These are phyloP conservation scores for Xenus cinereus DNA, from an alignment of 2,113 vertebrate genomes.

Conservation along the genomic window DNA sequence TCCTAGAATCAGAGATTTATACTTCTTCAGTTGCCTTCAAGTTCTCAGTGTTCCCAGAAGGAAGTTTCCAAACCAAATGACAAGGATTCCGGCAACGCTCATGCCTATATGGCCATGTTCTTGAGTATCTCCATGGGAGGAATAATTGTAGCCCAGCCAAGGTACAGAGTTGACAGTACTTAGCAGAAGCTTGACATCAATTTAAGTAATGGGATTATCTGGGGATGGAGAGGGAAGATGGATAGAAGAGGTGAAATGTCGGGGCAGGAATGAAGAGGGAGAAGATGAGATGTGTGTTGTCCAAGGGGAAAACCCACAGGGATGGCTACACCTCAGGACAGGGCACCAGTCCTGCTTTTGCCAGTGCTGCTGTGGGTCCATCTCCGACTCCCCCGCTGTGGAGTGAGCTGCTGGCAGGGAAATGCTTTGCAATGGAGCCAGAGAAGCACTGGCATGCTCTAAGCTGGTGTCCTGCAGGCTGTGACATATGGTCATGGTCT, in stretches of 20 bases:
- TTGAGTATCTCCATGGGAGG: background rate
- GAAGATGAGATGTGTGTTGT: background rate
- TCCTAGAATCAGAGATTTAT: background rate
- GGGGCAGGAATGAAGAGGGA: background rate
- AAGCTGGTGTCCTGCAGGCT: background rate
- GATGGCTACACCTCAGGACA: background rate
- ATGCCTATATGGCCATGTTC: background rate
- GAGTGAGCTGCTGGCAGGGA: background rate
- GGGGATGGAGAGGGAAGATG: background rate
- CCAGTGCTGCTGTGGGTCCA: background rate
- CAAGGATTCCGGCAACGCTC: background rate
- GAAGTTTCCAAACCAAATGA: background rate
- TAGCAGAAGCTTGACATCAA: conserved; percentile 2
- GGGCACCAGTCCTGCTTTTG: background rate
- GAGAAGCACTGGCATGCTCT: background rate
- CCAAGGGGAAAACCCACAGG: background rate
- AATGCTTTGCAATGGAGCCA: background rate
- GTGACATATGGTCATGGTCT: background rate
- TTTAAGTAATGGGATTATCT: conserved; percentile 9
- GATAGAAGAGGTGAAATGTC: background rate
- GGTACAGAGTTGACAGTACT: background rate
- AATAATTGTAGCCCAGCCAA: background rate
- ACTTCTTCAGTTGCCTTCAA: background rate
- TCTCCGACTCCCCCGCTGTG: background rate
- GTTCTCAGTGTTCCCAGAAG: background rate